Percentiles rank a stretch among this genome's conserved stretches.
These are phyloP conservation scores for Sinocyclocheilus anophthalmus DNA, from an alignment of 2,113 vertebrate species.

Conservation along the genomic window DNA sequence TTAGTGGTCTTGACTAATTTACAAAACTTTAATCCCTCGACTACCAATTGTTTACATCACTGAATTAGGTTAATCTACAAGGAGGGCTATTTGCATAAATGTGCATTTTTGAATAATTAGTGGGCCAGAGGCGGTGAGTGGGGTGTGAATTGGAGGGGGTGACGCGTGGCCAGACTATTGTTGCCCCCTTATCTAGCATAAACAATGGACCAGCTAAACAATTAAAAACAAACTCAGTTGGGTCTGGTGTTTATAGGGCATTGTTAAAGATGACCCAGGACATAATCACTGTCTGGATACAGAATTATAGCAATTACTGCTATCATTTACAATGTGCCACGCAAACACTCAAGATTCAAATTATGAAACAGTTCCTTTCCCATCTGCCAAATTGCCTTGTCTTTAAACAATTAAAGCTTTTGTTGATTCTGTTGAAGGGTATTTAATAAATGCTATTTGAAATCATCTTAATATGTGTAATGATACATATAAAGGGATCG, in stretches of 20 bases:
- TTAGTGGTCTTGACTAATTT: constrained; percentile 66
- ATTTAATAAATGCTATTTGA: background rate
- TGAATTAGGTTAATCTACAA: constrained; percentile 80
- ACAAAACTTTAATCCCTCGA: constrained; percentile 71
- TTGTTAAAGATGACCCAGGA: constrained; percentile 36
- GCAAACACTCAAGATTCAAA: constrained; percentile 19
- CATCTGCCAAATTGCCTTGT: constrained; percentile 37
- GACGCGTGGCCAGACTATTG: constrained; percentile 70
- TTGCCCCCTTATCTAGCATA: constrained; percentile 55
- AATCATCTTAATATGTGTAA: too few species aligned
- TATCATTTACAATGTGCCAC: constrained; percentile 64
- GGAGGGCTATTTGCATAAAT: constrained; percentile 73
- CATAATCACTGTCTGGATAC: constrained; percentile 42
- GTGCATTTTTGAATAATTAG: constrained; percentile 81
- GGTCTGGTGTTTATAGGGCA: constrained; percentile 44
- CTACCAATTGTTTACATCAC: constrained; percentile 72
- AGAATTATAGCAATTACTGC: constrained; percentile 62
- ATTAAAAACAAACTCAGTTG: constrained; percentile 58
- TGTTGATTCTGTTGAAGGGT: background rate
- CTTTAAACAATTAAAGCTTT: background rate
- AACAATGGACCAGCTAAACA: constrained; percentile 72
- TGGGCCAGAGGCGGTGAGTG: constrained; percentile 60
- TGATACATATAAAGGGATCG: too few species aligned
- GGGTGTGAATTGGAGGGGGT: constrained; percentile 43
- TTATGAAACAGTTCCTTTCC: constrained; percentile 20